Evolutionary conservation across 2,113 vertebrate species (phyloP).

Genomic region (Oreochromis aureus): DNA sequence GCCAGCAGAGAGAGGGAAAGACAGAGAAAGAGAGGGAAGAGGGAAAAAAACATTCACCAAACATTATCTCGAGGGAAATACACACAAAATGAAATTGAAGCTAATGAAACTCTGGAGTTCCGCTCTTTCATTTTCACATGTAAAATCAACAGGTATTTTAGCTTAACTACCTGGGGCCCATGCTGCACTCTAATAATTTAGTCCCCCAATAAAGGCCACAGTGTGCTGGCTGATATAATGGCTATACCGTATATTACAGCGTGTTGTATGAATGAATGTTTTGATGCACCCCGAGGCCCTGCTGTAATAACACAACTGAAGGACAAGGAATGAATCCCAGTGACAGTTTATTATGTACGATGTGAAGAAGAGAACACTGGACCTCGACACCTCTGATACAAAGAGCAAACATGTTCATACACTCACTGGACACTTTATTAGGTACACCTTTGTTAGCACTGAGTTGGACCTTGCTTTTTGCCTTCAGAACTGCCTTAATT

Average conservation of each 20-base stretch:
- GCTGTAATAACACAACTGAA: slow-evolving; percentile 48
- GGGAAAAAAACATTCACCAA: neutral
- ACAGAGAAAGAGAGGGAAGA: neutral
- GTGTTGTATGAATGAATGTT: slow-evolving; percentile 24
- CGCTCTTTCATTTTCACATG: slow-evolving; percentile 13
- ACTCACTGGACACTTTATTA: neutral
- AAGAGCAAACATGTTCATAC: neutral
- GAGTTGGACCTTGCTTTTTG: neutral
- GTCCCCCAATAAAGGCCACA: slow-evolving; percentile 3
- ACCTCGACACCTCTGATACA: neutral
- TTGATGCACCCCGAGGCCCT: slow-evolving; percentile 28
- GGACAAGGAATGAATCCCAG: slow-evolving; percentile 43
- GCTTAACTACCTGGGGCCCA: slow-evolving; percentile 12
- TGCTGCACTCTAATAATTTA: slow-evolving; percentile 43
- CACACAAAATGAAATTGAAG: slow-evolving; percentile 33
- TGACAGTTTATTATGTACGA: slow-evolving; percentile 38
- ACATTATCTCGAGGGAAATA: slow-evolving; percentile 20
- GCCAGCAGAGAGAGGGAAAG: neutral
- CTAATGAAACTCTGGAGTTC: slow-evolving; percentile 36
- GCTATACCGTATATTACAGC: slow-evolving; percentile 23
- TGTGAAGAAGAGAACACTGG: neutral
- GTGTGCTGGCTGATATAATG: slow-evolving; percentile 2
- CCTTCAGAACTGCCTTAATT: neutral
- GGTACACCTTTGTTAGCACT: neutral
- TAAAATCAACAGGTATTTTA: slow-evolving; percentile 56